A percentile compares a stretch with the other conserved stretches of the same genome.
Evolutionary conservation across 2,113 vertebrate species (phyloP).

Genomic region (Pipa parva): DNA sequence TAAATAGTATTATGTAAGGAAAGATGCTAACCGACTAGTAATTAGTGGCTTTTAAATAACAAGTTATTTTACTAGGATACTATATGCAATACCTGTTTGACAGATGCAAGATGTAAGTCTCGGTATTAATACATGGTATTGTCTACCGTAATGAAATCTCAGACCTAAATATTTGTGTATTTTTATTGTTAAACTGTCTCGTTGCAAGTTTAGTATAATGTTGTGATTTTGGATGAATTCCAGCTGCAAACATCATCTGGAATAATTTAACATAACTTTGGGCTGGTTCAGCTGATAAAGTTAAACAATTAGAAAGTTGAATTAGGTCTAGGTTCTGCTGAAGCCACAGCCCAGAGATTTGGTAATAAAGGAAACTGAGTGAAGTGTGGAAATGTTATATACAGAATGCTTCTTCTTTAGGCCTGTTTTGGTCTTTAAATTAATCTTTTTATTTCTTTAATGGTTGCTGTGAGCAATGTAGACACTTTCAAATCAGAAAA

Average conservation of each 20-base stretch:
- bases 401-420: not conserved
- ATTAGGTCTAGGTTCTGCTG: not conserved
- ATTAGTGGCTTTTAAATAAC: constrained; percentile 17
- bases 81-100: not conserved
- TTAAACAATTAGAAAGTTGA: not conserved
- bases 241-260: not conserved
- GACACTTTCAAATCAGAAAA: no score
- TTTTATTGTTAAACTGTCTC: not conserved
- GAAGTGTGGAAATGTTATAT: constrained; percentile 16
- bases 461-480: no score
- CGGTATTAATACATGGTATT: not conserved
- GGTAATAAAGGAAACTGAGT: constrained; percentile 10
- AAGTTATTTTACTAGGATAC: not conserved
- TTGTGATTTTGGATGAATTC: not conserved
- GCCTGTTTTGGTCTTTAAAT: no score
- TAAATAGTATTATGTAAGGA: constrained; percentile 11
- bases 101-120: not conserved
- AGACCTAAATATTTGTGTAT: not conserved
- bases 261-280: not conserved
- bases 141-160: not conserved
- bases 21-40: constrained; percentile 2
- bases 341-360: not conserved
- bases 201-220: not conserved
- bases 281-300: not conserved
- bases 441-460: no score